These are phyloP conservation scores for Pangasius macronema DNA, from an alignment of 2,797 vertebrate species.

Conservation along the genomic window DNA sequence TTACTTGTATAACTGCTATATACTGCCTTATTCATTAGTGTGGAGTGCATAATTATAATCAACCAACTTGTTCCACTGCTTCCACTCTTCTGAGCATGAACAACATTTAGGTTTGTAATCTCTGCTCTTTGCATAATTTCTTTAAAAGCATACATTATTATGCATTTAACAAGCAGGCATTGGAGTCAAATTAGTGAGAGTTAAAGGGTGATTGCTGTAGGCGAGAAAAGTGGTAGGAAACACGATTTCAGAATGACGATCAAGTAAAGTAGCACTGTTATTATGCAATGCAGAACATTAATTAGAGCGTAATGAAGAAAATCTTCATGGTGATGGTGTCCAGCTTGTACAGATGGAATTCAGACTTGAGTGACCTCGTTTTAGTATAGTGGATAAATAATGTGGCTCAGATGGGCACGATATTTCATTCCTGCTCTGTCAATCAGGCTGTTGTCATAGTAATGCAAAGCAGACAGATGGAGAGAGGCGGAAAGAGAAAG, in stretches of 20 bases:
- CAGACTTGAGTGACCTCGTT: slow-evolving; percentile 16
- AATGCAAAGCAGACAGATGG: slow-evolving; percentile 28
- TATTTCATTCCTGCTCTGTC: slow-evolving; percentile 28
- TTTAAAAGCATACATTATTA: slow-evolving; percentile 21
- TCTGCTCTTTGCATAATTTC: neutral
- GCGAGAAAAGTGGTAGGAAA: slow-evolving; percentile 2
- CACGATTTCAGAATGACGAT: neutral
- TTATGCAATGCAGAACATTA: neutral
- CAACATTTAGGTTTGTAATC: slow-evolving; percentile 17
- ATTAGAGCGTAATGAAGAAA: neutral
- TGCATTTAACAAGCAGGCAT: slow-evolving; percentile 15
- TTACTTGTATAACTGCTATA: neutral
- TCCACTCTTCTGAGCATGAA: neutral
- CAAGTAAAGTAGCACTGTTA: neutral
- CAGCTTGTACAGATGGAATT: slow-evolving; percentile 5
- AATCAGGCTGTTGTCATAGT: slow-evolving; percentile 47
- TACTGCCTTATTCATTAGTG: slow-evolving; percentile 11
- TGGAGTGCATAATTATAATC: neutral
- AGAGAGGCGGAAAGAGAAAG: slow-evolving; percentile 18
- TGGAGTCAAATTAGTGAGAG: slow-evolving; percentile 8
- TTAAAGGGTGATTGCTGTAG: neutral
- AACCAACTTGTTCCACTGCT: slow-evolving; percentile 1
- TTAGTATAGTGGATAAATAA: slow-evolving; percentile 26
- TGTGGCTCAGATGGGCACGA: slow-evolving; percentile 16
- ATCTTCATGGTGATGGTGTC: neutral